Evolutionary conservation across 2,888 invertebrate species (phyloP).

Genomic region (Amiota minor): DNA sequence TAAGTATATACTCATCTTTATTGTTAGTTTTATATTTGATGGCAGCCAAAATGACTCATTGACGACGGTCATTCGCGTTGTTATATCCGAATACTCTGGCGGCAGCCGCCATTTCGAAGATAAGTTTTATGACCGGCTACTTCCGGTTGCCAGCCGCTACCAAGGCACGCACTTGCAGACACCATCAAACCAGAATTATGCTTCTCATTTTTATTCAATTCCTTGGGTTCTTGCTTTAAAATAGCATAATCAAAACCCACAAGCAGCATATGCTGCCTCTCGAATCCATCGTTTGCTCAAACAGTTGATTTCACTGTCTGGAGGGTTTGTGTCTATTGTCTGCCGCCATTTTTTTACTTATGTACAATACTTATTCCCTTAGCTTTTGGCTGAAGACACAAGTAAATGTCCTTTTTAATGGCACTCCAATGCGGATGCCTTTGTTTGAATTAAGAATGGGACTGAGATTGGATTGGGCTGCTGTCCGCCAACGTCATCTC

Average conservation of each 20-base stretch:
- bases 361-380: background rate
- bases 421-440: background rate
- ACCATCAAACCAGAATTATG: background rate
- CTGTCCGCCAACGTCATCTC: conserved; percentile 22
- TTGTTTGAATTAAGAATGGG: too few relatives aligned
- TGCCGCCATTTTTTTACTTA: conserved; percentile 12
- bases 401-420: conserved; percentile 17
- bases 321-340: background rate
- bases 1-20: background rate
- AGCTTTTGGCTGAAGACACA: background rate
- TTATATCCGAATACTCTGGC: conserved; percentile 15
- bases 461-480: too few relatives aligned
- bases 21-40: conserved; percentile 1
- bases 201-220: background rate
- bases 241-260: conserved; percentile 8
- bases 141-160: conserved; percentile 58
- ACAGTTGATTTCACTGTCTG: background rate
- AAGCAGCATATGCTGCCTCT: conserved; percentile 2
- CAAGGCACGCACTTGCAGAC: conserved; percentile 21
- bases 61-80: conserved; percentile 39
- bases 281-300: background rate
- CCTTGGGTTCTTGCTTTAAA: background rate
- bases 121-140: conserved; percentile 67
- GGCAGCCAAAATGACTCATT: conserved; percentile 61
- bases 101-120: conserved; percentile 55